Conservation (phyloP, 2,797 vertebrate genomes). For the Ibycter americanus region DNA sequence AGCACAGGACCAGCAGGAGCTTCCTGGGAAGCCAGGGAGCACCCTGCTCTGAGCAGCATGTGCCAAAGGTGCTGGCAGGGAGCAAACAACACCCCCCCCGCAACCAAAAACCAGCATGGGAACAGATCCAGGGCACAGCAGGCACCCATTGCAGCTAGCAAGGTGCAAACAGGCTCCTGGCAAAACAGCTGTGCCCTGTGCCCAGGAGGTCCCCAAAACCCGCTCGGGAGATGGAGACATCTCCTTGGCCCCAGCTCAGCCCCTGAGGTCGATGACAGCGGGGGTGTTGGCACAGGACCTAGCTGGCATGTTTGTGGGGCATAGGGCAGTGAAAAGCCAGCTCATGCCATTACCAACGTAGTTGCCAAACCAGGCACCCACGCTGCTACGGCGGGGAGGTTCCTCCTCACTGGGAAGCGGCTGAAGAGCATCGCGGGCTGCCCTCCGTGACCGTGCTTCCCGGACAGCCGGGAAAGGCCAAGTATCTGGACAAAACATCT, state of each 20-base stretch:
- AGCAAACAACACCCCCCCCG: background rate
- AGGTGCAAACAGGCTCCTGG: background rate
- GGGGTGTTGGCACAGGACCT: background rate
- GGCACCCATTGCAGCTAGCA: background rate
- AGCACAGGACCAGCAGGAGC: fast-evolving
- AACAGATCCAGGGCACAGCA: background rate
- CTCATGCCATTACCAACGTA: background rate
- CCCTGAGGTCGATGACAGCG: fast-evolving
- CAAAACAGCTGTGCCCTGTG: background rate
- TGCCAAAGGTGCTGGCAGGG: background rate
- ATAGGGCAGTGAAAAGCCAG: fast-evolving
- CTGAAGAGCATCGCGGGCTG: background rate
- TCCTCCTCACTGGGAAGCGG: background rate
- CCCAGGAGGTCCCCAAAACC: background rate
- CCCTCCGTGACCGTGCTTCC: background rate
- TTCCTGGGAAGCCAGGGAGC: background rate
- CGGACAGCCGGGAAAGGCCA: background rate
- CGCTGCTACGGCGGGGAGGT: background rate
- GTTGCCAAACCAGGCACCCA: background rate
- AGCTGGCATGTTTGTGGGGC: fast-evolving
- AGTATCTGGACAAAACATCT: conserved; percentile 40
- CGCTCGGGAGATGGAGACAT: background rate
- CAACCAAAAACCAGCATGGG: fast-evolving
- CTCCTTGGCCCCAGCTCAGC: background rate
- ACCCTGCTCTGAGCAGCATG: fast-evolving